Evolutionary conservation across 2,113 vertebrate genomes (phyloP).

Genomic region (Actenoides lindsayi): DNA sequence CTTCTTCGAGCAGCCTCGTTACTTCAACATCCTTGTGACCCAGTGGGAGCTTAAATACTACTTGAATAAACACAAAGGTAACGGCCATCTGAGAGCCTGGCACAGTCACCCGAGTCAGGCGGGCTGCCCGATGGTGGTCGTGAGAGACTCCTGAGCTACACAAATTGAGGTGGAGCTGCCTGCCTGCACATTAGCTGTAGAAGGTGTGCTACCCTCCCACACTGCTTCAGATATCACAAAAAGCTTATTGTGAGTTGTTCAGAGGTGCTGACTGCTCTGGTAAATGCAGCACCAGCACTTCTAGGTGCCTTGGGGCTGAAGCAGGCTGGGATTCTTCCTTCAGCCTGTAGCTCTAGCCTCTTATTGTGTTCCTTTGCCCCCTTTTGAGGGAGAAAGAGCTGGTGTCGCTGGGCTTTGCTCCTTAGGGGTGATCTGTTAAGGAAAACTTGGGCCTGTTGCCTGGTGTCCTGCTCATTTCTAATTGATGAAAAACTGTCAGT

Average conservation of each 20-base stretch:
- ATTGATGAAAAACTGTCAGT: neutral
- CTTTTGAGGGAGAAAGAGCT: neutral
- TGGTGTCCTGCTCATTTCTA: neutral
- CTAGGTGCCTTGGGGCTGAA: neutral
- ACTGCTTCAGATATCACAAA: neutral
- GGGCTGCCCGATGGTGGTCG: neutral
- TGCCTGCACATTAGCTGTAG: neutral
- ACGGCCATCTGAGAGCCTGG: neutral
- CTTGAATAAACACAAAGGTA: conserved; percentile 84
- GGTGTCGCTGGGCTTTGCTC: neutral
- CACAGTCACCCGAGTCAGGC: neutral
- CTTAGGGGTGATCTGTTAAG: neutral
- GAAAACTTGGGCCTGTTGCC: neutral
- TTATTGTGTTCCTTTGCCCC: neutral
- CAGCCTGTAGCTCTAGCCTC: neutral
- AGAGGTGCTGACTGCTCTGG: neutral
- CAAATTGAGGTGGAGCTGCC: neutral
- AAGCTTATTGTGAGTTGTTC: neutral
- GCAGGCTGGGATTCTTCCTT: neutral
- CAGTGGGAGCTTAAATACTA: conserved; percentile 93
- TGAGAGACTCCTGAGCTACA: neutral
- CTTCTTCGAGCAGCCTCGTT: conserved; percentile 92
- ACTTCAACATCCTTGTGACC: conserved; percentile 91
- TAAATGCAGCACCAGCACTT: neutral
- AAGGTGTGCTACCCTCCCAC: neutral